Base-by-base conservation (phyloP, 2,113 vertebrate species). In the Nanorana parkeri region DNA sequence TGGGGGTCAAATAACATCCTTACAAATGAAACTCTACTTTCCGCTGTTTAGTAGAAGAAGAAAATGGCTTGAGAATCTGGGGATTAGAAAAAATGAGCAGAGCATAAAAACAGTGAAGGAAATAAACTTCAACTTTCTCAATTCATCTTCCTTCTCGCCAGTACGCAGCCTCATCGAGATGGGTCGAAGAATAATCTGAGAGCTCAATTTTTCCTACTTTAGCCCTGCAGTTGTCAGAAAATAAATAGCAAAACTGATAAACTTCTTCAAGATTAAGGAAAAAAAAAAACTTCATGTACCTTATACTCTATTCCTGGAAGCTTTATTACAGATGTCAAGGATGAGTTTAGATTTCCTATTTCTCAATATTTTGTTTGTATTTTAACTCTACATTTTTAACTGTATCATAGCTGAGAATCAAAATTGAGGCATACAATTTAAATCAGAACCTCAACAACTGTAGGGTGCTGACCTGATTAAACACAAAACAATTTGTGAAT, bases 231-330 rank as follows among this genome's bases (percentile, higher is more conserved):
- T 74, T 81, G 69, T 81, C 61, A 74, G 51, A 81, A 81, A 66
- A 81, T 74, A 81, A n/a, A 81, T 74, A 26, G 60, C 72, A 81
- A 54, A 81, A 74, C 61, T 64, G 69, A 74, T 81, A 56, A 74
- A 81, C 26, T 58, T 81, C 68, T 65, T 21, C 17, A 82, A 82
- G 63, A 82, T 68, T 41, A 68, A 26, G n/a, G 29, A 66, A 65
- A 61, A 69, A 64, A 78, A 66, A 24, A 5, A 52, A 68, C 10
- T 19, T 41, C 19, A 66, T 41, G 71, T 55, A 28, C 63, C 68
- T 28, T 24, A 51, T 16, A 74, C 41, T 10, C 21, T 66, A 41
- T 74, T 66, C 47, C 69, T 13, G 58, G 23, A 41, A 73, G 29
- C 29, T 56, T 74, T 47, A 41, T 67, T 76, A 60, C 17, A 81